These are phyloP conservation scores for Eolophus roseicapilla DNA, from an alignment of 2,113 vertebrate genomes.

Conservation along the genomic window DNA sequence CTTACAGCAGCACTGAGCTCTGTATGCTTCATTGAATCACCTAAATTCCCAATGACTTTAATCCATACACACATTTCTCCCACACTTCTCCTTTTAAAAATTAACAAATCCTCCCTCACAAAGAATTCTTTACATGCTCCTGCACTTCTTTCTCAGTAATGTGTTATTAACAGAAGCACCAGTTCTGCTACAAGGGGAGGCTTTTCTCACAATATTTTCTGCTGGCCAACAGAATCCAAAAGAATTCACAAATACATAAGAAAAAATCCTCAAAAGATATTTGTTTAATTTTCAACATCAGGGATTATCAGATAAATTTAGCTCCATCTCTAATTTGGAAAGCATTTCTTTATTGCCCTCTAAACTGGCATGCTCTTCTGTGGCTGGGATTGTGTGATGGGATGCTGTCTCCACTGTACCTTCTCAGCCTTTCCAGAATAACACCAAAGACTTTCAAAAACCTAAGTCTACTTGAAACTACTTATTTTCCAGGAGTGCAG, in stretches of 20 bases:
- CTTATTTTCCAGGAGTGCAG: neutral
- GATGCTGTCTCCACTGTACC: neutral
- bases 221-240: neutral
- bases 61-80: slow-evolving; percentile 32
- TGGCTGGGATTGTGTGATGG: neutral
- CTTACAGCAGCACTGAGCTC: neutral
- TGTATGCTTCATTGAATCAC: neutral
- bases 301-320: neutral
- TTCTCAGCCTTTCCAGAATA: neutral
- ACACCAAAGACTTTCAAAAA: neutral
- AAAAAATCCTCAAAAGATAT: neutral
- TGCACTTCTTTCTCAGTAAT: neutral
- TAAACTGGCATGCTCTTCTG: neutral
- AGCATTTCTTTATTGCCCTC: neutral
- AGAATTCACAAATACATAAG: neutral
- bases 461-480: neutral
- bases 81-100: slow-evolving; percentile 42
- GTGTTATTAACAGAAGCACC: slow-evolving; percentile 4
- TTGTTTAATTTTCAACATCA: neutral
- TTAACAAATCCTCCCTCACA: slow-evolving; percentile 46
- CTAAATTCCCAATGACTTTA: slow-evolving; percentile 21
- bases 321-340: neutral
- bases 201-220: neutral
- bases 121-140: slow-evolving; percentile 6
- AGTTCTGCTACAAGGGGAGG: neutral